These are phyloP conservation scores for Caranx ignobilis DNA, from an alignment of 2,113 vertebrate species.

Conservation along the genomic window DNA sequence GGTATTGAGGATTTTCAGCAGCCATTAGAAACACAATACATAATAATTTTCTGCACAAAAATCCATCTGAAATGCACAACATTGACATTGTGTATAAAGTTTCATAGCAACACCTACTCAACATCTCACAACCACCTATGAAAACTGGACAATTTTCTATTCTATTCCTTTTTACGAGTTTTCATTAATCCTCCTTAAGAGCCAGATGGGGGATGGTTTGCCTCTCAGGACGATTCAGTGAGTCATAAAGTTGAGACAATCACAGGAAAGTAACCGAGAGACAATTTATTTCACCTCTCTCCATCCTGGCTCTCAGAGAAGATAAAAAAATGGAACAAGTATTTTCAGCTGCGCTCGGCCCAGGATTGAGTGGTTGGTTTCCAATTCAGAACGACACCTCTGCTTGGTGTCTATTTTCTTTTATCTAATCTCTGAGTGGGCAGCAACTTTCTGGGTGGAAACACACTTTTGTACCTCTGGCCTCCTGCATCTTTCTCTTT, in stretches of 20 bases:
- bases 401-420: constrained; percentile 32
- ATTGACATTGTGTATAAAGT: background rate
- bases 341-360: constrained; percentile 25
- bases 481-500: constrained; percentile 13
- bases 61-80: background rate
- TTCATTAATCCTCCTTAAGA: constrained; percentile 19
- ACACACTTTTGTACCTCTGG: constrained; percentile 34
- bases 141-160: constrained; percentile 9
- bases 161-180: background rate
- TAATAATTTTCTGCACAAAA: background rate
- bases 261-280: constrained; percentile 38
- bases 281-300: constrained; percentile 11
- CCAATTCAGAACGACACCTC: constrained; percentile 33
- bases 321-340: constrained; percentile 1
- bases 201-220: constrained; percentile 30
- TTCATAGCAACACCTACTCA: background rate
- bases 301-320: constrained; percentile 2
- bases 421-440: constrained; percentile 62
- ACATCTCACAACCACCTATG: background rate
- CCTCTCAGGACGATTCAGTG: constrained; percentile 29
- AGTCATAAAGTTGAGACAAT: constrained; percentile 45
- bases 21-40: background rate
- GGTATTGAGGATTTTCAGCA: no score
- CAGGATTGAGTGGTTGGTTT: constrained; percentile 40
- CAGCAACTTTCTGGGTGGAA: constrained; percentile 46